These are phyloP conservation scores for Eurytoma adleriae DNA, from an alignment of 2,888 invertebrate species.

Conservation along the genomic window DNA sequence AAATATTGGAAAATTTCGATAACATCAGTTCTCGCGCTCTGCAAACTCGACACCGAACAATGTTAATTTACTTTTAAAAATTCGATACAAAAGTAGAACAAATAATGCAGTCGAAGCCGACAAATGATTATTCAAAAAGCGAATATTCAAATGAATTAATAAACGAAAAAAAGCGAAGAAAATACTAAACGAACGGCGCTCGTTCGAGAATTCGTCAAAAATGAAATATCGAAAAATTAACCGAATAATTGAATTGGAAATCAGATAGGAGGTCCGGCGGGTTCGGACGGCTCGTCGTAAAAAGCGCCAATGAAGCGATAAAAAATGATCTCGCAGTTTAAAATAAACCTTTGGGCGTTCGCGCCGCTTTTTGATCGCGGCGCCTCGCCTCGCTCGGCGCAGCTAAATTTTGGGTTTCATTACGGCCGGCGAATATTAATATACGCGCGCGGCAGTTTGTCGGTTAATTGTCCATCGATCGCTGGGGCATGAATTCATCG, in stretches of 20 bases:
- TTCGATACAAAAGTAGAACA: too few relatives aligned
- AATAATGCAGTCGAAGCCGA: too few relatives aligned
- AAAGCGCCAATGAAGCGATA: constrained; percentile 29
- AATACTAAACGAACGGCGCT: too few relatives aligned
- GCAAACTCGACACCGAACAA: too few relatives aligned
- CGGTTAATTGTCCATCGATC: constrained; percentile 53
- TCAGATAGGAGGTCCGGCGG: constrained; percentile 7
- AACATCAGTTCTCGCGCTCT: too few relatives aligned
- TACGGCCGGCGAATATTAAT: constrained; percentile 47
- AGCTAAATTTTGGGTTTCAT: constrained; percentile 41
- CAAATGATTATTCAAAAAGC: too few relatives aligned
- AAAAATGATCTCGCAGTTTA: constrained; percentile 27
- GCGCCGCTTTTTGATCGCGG: background rate
- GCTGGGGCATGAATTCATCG: constrained; percentile 30
- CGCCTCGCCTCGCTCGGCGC: background rate
- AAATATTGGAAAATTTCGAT: too few relatives aligned
- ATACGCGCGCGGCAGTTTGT: background rate
- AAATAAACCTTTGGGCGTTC: background rate
- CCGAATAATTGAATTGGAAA: constrained; percentile 28
- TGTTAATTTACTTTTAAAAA: too few relatives aligned
- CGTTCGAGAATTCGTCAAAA: too few relatives aligned
- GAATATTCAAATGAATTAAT: too few relatives aligned
- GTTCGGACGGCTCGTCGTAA: background rate
- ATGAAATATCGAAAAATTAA: background rate
- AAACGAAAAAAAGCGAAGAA: too few relatives aligned